These are phyloP conservation scores for Falco biarmicus DNA, from an alignment of 2,797 vertebrate species.

Conservation along the genomic window DNA sequence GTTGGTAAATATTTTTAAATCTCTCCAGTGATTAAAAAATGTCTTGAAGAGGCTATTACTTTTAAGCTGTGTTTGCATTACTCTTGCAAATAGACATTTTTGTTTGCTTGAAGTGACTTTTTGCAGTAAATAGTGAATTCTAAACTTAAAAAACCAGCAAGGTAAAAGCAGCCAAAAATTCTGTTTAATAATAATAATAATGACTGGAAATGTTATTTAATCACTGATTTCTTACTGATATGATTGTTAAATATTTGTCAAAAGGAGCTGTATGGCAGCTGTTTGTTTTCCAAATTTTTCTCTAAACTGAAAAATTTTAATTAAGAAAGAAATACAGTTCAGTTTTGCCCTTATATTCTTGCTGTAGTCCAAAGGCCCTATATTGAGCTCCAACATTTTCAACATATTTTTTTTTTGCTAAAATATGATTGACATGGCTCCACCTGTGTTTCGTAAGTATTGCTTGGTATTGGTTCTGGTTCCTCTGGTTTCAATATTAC, in stretches of 20 bases:
- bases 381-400: neutral
- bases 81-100: conserved; percentile 42
- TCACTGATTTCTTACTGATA: neutral
- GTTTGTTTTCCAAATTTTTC: neutral
- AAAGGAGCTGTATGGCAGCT: neutral
- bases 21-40: conserved; percentile 25
- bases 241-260: neutral
- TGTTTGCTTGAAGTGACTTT: conserved; percentile 34
- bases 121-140: conserved; percentile 48
- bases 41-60: conserved; percentile 52
- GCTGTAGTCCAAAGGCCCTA: neutral
- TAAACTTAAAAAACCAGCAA: conserved; percentile 20
- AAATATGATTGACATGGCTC: neutral
- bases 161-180: neutral
- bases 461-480: neutral
- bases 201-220: neutral
- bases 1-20: conserved; percentile 56
- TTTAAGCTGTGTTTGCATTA: conserved; percentile 50
- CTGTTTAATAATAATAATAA: neutral
- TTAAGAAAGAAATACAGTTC: neutral
- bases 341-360: neutral
- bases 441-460: neutral
- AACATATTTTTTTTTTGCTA: neutral
- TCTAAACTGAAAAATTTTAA: neutral
- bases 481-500: neutral